These are phyloP conservation scores for Pagetopsis macropterus DNA, from an alignment of 2,797 vertebrate genomes.

Conservation along the genomic window DNA sequence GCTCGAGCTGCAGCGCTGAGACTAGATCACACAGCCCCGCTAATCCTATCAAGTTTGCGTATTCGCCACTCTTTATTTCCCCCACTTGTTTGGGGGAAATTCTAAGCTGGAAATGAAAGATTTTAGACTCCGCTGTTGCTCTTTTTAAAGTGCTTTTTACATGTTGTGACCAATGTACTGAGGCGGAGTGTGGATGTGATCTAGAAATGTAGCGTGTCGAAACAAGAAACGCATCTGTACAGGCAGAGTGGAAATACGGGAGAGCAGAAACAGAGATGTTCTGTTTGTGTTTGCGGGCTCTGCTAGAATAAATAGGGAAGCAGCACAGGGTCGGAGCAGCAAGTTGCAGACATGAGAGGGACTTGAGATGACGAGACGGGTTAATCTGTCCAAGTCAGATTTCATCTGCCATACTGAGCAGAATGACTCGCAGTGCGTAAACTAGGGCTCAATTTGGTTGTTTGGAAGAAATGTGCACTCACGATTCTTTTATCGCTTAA, in stretches of 20 bases:
- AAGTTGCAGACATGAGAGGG: conserved; percentile 53
- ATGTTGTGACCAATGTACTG: conserved; percentile 5
- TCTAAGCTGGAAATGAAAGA: neutral
- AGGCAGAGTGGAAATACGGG: neutral
- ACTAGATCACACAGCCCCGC: conserved; percentile 39
- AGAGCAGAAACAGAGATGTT: neutral
- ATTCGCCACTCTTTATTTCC: conserved; percentile 44
- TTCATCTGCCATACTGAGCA: conserved; percentile 7
- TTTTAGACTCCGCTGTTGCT: conserved; percentile 8
- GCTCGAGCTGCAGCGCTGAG: conserved; percentile 54
- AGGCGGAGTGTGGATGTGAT: conserved; percentile 22
- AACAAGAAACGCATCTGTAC: conserved; percentile 1
- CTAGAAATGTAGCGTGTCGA: conserved; percentile 22
- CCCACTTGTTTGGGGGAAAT: neutral
- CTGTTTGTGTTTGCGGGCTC: conserved; percentile 2
- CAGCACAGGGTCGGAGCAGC: conserved; percentile 33
- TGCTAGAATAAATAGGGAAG: conserved; percentile 17
- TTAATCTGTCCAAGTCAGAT: conserved; percentile 4
- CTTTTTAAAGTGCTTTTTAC: conserved; percentile 9
- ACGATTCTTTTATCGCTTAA: neutral
- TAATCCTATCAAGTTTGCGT: conserved; percentile 67
- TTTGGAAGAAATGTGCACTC: conserved; percentile 24
- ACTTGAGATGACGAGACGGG: conserved; percentile 30
- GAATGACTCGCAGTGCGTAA: conserved; percentile 11
- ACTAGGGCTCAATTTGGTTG: conserved; percentile 3